A percentile compares a stretch with the other conserved stretches of the same genome.
phyloP scores from a whole-genome alignment of 2,113 vertebrate species.

The Choloepus hoffmanni region DNA sequence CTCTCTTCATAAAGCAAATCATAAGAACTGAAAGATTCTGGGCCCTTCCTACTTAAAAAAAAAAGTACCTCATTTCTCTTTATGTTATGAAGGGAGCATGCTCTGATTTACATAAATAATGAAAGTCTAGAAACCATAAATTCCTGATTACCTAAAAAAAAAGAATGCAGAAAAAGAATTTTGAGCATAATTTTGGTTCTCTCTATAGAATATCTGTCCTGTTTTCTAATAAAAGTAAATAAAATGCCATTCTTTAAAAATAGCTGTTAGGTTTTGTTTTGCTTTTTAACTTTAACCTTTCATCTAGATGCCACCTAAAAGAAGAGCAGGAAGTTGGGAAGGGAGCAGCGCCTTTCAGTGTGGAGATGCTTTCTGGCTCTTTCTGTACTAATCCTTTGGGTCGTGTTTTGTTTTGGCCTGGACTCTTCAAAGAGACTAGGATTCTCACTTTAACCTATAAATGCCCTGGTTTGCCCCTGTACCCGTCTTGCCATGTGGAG shows the following conservation, averaged over 20 bases:
- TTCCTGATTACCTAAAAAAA: conserved; percentile 19
- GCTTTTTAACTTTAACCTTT: too few species aligned
- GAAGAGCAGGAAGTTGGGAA: background rate
- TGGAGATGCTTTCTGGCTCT: background rate
- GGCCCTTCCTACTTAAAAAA: background rate
- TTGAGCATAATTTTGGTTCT: background rate
- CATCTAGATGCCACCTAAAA: background rate
- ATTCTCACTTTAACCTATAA: background rate
- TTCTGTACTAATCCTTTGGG: background rate
- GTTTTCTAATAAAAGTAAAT: conserved; percentile 34
- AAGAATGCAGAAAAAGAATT: background rate
- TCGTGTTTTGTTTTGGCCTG: background rate
- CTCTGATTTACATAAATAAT: conserved; percentile 28
- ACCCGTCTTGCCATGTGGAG: fast-evolving
- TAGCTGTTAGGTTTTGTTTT: background rate
- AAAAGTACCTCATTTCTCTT: background rate
- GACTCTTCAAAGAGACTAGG: background rate
- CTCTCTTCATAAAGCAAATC: conserved; percentile 20
- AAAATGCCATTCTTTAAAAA: conserved; percentile 21
- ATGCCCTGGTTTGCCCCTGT: background rate
- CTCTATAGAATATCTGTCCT: background rate
- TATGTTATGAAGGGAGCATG: background rate
- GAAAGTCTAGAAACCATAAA: background rate
- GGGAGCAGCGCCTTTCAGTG: background rate
- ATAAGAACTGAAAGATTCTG: background rate